Base-by-base conservation (phyloP, 2,888 invertebrate genomes). In the Tipula lateralis region DNA sequence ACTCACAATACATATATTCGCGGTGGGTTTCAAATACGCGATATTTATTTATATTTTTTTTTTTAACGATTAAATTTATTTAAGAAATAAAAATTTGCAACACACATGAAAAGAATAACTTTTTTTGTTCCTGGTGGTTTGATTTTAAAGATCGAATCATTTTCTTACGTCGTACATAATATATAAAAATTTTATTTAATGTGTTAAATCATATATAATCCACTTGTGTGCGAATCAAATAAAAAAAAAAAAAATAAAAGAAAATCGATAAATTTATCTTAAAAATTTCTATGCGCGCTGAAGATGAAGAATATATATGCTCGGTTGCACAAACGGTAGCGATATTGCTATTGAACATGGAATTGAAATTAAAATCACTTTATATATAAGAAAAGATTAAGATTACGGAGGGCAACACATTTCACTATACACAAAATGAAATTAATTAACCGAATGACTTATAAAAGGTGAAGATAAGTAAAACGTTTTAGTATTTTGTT, bases 371-470 rank as follows among this genome's bases (percentile, higher is more conserved):
- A 66, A 66, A 66, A 66, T 66, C 66, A 66, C 24, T 66, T n/a
- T 44, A 44, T 44, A 44, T 2, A 44, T 44, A 36, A 36, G 66
- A 66, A 24, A 66, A 66, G 66, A 66, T 66, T 66, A 66, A 66
- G 66, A 66, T 66, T 66, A 66, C 24, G 19, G 24, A 66, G 66
- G 66, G 24, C 44, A 44, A 1, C 66, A 66, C 66, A 66, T 66
- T 66, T 66, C 66, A 66, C 66, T 66, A 66, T 66, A 66, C 9
- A 39, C n/a, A n/a, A 39, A 24, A 66, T 24, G 66, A 66, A 66
- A 66, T 66, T 66, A 66, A 66, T 66, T 66, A 66, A 66, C 66
- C 66, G 66, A 66, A 66, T 66, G 66, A 66, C 66, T 66, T 66
- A 19, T 66, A 66, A 66, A 66, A 66, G 66, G 66, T 66, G 66